Base-by-base conservation (phyloP, 2,797 vertebrate species). In the Meda fulgida region DNA sequence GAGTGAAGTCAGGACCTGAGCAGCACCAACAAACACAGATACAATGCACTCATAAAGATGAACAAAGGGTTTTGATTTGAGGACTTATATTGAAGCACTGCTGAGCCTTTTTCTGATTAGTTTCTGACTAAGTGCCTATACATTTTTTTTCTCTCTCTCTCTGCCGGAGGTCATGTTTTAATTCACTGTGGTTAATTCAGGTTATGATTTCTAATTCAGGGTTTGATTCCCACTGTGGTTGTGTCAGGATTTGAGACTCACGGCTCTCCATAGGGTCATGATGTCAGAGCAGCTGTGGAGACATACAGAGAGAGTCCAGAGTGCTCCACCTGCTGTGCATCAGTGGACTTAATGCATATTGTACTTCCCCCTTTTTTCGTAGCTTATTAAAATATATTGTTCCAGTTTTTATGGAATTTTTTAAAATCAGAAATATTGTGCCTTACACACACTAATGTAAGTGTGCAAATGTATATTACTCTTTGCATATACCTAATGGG, bases 1-100 rank as follows among this genome's bases (percentile, higher is more conserved):
- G 21, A 63, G 8, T 23, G 85, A 84, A 34, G 55, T 86, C 83
- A 72, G 83, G 78, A 86, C 78, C 48, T 89, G 66, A 90, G 78
- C 36, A 77, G 55, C 48, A 48, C 69, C 58, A 55, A 51, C 73
- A 40, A 23, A 58, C 18, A 19, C 83, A 46, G 9, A 84, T 31
- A 58, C 13, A 60, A 71, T 76, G 38, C 26, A 70, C 38, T 60
- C 26, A 48, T 46, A 34, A 18, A 78, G 18, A 78, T 43, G n/a
- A 84, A 69, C 70, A 21, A 77, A 29, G 63, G 36, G 48, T 43
- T 66, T 66, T 67, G 63, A 84, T 77, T 51, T 58, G 48, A 78
- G 48, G 63, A 78, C 65, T 70, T 46, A 0, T 36, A 69, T 84
- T 21, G n/a, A 72, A 80, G 67, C 77, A 80, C 29, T 80, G 11